Percentiles rank a stretch among this genome's conserved stretches.
Evolutionary conservation across 2,113 vertebrate species (phyloP).

Genomic region (Lycocorax pyrrhopterus): DNA sequence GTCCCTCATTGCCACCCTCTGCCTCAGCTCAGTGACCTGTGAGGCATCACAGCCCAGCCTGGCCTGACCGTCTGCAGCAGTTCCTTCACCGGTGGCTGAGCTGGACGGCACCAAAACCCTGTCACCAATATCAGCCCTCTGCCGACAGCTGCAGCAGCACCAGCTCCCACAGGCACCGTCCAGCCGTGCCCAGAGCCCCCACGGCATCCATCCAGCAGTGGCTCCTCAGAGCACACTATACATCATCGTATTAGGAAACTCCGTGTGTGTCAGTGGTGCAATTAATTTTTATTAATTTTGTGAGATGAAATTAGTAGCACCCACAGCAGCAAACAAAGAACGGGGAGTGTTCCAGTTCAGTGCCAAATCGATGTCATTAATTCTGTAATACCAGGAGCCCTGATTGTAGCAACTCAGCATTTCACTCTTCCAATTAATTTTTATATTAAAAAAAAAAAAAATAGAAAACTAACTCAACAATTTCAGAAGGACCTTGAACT

Average conservation of each 20-base stretch:
- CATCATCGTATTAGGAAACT: slow-evolving; percentile 65
- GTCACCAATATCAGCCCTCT: accelerated
- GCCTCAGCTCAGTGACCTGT: neutral
- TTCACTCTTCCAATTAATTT: slow-evolving; percentile 74
- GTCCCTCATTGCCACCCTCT: neutral
- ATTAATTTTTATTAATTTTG: slow-evolving; percentile 77
- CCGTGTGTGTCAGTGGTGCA: slow-evolving; percentile 51
- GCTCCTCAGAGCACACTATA: slow-evolving; percentile 28
- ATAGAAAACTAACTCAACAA: slow-evolving; percentile 39
- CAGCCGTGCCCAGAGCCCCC: neutral
- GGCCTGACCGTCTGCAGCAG: neutral
- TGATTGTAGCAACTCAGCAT: slow-evolving; percentile 66
- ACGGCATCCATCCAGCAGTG: slow-evolving; percentile 15
- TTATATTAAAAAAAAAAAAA: slow-evolving; percentile 20
- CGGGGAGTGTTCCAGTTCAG: slow-evolving; percentile 35
- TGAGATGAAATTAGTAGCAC: slow-evolving; percentile 68
- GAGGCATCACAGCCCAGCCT: neutral
- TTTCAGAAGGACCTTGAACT: slow-evolving; percentile 70
- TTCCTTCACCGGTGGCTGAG: accelerated
- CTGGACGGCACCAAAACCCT: accelerated
- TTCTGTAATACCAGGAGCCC: slow-evolving; percentile 60
- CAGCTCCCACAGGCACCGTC: neutral
- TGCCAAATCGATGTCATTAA: slow-evolving; percentile 63
- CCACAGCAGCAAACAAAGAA: slow-evolving; percentile 49
- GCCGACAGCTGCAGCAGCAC: neutral